Base-by-base conservation (phyloP, 2,888 invertebrate species). In the Tricholauxania praeusta region DNA sequence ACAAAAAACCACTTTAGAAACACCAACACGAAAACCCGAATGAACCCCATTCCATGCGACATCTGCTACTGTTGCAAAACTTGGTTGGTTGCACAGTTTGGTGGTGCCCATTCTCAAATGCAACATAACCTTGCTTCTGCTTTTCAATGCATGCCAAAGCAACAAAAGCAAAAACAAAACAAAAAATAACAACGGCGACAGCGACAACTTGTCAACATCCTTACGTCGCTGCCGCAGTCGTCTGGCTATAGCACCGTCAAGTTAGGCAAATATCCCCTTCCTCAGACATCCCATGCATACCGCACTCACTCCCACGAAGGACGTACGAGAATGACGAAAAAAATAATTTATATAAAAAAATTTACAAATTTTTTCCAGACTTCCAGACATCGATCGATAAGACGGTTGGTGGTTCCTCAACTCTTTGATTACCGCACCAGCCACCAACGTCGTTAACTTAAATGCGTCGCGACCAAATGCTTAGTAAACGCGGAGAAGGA, bases 361-460 rank as follows among this genome's bases (percentile, higher is more conserved):
- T 60, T 39, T 67, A 19, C n/a, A 5, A 19, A n/a, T 68, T 68
- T 68, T 39, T 68, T 73, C 69, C 71, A 71, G 75, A 76, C 75
- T 74, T 74, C 73, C 76, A 75, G 76, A 76, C 75, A 72, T 62
- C 77, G 77, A 77, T 77, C 77, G 77, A 77, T 77, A 77, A 75
- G 77, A 76, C 74, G 73, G 71, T 65, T 10, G 39, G 62, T 47
- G 39, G 39, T 39, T 39, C 39, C 39, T 39, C 6, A 39, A 39
- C 39, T 39, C 39, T 39, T 39, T 39, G 8, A 39, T 39, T 39
- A 39, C 39, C 39, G 39, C 39, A 10, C 39, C 39, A 39, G 39
- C 39, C 39, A 39, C 39, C 39, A 10, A 39, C 39, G 39, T 39
- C 39, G 39, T 39, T 39, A 39, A 39, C 39, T 7, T 39, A 39